Base-by-base conservation (phyloP, 2,797 vertebrate species). In the Hafferia zeledoni region DNA sequence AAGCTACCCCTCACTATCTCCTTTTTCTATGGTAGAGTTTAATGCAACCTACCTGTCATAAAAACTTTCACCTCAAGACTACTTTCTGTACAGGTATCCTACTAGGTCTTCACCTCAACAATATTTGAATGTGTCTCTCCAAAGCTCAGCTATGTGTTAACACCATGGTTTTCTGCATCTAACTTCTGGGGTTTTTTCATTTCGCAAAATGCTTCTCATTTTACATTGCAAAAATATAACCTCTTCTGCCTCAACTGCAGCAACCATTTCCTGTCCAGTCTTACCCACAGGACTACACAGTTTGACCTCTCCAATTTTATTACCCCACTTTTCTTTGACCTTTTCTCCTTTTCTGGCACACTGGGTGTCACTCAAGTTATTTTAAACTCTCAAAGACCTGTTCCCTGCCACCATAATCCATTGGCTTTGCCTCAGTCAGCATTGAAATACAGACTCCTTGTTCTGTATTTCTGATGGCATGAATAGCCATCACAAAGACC, bases 1-100 rank as follows among this genome's bases (percentile, higher is more conserved):
- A 87, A 76, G 33, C 37, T 82, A 72, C 3, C 8, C 0, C 4
- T 0, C 3, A 7, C 3, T 23, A 9, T 17, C 22, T 52, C 11
- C 6, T 71, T 78, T 93, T 67, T 63, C 76, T 85, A 9, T 39
- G 43, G 31, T 39, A 52, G 5, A 67, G 2, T n/a, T 16, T 22
- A 33, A 63, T 5, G 5, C 17, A 30, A 49, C 28, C 49, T 63
- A 31, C 37, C 11, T 60, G 3, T 25, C 64, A 67, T 24, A 31
- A 87, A 70, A 68, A 2, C 11, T 78, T 77, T 18, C 18, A 35
- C 13, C 24, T 67, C 41, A 56, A 53, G 33, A 22, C 20, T 8
- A 3, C 24, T 88, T 83, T 55, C 35, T 72, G 52, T 19, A 8
- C 13, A 28, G 7, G 9, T 53, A 60, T 46, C 23, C 30, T 64